phyloP scores from a whole-genome alignment of 2,888 invertebrate genomes.

The Drosophila pseudotalamancana region DNA sequence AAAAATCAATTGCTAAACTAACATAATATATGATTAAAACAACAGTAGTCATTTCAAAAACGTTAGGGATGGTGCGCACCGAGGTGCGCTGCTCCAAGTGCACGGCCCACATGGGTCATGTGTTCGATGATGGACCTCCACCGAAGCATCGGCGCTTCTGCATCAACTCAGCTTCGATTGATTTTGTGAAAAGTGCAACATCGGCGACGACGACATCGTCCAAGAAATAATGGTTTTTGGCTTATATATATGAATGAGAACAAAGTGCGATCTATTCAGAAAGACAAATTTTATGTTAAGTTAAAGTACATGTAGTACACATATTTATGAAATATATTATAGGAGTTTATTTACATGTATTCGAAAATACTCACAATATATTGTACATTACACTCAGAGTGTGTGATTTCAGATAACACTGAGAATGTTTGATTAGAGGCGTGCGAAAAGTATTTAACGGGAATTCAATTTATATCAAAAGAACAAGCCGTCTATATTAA shows the following conservation, averaged over 20 bases:
- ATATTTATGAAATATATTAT: slow-evolving; percentile 51
- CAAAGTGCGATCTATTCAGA: slow-evolving; percentile 9
- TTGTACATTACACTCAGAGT: slow-evolving; percentile 13
- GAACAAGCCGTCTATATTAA: slow-evolving; percentile 7
- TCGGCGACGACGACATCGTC: slow-evolving; percentile 62
- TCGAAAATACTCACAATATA: slow-evolving; percentile 35
- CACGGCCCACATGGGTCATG: slow-evolving; percentile 97
- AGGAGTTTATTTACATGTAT: slow-evolving; percentile 60
- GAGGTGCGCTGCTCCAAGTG: slow-evolving; percentile 98
- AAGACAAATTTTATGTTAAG: slow-evolving; percentile 38
- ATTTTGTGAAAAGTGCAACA: slow-evolving; percentile 79
- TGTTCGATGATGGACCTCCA: slow-evolving; percentile 97
- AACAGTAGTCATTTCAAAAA: slow-evolving; percentile 86
- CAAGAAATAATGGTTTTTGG: slow-evolving; percentile 67
- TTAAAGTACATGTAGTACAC: slow-evolving; percentile 25
- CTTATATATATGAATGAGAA: slow-evolving; percentile 5
- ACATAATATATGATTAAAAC: slow-evolving; percentile 66
- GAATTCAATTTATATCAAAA: slow-evolving; percentile 13
- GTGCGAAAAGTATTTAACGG: slow-evolving; percentile 29
- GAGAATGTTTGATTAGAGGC: slow-evolving; percentile 26
- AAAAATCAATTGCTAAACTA: slow-evolving; percentile 20
- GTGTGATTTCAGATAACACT: slow-evolving; percentile 24
- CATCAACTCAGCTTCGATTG: slow-evolving; percentile 93
- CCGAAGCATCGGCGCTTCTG: slow-evolving; percentile 97
- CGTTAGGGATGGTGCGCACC: slow-evolving; percentile 95